Percentiles rank a stretch among this genome's conserved stretches.
phyloP scores from a whole-genome alignment of 2,797 vertebrate species.

The Smutsia gigantea region DNA sequence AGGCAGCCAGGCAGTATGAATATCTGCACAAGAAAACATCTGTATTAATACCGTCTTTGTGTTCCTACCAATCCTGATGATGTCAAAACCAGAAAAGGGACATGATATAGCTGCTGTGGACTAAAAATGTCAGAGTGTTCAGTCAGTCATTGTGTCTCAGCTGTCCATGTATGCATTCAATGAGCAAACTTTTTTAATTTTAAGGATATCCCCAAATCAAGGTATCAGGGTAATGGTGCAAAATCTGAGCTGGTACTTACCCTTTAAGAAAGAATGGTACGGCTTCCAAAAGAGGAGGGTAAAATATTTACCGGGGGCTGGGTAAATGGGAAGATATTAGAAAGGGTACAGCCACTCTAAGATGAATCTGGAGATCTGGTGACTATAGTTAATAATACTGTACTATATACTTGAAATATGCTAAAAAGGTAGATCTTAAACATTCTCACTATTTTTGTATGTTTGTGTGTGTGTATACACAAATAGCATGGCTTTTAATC shows the following conservation, averaged over 20 bases:
- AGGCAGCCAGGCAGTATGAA: background rate
- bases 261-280: background rate
- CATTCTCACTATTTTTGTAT: background rate
- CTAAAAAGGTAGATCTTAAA: background rate
- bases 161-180: background rate
- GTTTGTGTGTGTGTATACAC: too few relatives aligned
- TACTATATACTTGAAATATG: background rate
- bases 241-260: background rate
- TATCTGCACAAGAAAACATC: background rate
- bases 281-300: background rate
- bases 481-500: background rate
- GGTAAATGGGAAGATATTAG: background rate
- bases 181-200: background rate
- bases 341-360: background rate
- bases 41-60: background rate
- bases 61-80: background rate
- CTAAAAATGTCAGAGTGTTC: constrained; percentile 36
- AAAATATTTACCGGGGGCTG: background rate
- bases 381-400: background rate
- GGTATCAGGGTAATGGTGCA: background rate
- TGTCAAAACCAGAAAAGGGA: constrained; percentile 14
- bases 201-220: background rate
- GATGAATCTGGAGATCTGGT: background rate
- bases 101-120: background rate
- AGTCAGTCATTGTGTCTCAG: background rate